Conservation (phyloP, 2,797 vertebrate species). For the Squalus acanthias region DNA sequence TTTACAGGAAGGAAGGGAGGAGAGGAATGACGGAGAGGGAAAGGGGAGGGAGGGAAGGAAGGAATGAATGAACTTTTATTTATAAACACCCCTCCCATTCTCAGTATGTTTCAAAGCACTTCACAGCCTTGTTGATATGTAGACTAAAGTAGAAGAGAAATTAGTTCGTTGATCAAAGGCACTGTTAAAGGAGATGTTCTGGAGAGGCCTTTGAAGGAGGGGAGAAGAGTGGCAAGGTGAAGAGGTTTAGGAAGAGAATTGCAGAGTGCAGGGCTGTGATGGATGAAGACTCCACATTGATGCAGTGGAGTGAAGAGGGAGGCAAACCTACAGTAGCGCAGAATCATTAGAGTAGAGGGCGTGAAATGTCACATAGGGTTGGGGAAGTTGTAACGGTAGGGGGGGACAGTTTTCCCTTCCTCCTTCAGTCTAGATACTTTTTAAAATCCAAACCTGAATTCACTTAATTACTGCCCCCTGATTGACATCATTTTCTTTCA, state of each 20-base stretch:
- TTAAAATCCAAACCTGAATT: background rate
- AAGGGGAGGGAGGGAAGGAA: background rate
- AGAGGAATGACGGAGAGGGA: background rate
- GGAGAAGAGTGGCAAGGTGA: background rate
- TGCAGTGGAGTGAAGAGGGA: background rate
- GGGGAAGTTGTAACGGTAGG: no score
- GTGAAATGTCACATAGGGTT: background rate
- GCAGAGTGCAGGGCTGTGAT: background rate
- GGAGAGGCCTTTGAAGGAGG: background rate
- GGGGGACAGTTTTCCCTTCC: background rate
- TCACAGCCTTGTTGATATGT: background rate
- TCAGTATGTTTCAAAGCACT: background rate
- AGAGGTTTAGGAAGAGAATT: background rate
- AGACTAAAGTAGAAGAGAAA: background rate
- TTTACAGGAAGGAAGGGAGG: background rate
- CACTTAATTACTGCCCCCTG: background rate
- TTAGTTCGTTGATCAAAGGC: background rate
- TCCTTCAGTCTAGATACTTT: background rate
- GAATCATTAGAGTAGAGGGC: background rate
- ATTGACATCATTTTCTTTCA: background rate
- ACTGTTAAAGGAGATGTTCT: background rate
- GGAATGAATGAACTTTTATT: background rate
- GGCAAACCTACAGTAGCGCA: background rate
- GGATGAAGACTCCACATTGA: background rate
- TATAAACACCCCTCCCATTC: background rate